Evolutionary conservation across 1,140 invertebrate species (phyloP).

Genomic region (Macrotrachela quadricornifera): DNA sequence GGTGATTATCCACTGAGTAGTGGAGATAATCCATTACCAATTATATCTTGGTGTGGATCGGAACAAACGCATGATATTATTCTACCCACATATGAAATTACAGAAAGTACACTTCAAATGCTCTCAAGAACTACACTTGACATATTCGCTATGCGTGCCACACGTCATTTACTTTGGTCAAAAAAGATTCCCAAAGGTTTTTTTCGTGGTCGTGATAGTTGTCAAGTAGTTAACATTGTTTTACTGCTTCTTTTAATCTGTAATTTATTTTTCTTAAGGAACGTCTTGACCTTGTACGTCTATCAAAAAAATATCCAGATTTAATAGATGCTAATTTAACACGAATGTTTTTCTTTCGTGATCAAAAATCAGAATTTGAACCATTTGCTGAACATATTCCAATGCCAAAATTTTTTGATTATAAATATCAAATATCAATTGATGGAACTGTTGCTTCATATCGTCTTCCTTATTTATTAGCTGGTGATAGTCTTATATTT

Average conservation of each 20-base stretch:
- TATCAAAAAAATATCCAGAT: slow-evolving; percentile 49
- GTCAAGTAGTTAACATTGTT: too few species aligned
- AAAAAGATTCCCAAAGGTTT: slow-evolving; percentile 53
- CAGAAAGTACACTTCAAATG: slow-evolving; percentile 65
- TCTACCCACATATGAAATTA: slow-evolving; percentile 81
- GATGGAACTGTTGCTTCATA: slow-evolving; percentile 91
- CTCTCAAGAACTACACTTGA: slow-evolving; percentile 70
- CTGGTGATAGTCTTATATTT: slow-evolving; percentile 59
- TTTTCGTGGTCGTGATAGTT: slow-evolving; percentile 74
- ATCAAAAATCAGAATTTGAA: slow-evolving; percentile 54
- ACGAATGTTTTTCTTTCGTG: slow-evolving; percentile 82
- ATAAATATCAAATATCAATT: slow-evolving; percentile 79
- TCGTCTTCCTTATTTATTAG: slow-evolving; percentile 67
- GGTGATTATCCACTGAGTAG: slow-evolving; percentile 71
- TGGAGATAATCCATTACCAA: slow-evolving; percentile 39
- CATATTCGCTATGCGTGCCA: slow-evolving; percentile 65
- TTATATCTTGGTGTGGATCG: slow-evolving; percentile 90
- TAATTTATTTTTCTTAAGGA: slow-evolving; percentile 8
- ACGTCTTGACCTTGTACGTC: slow-evolving; percentile 55
- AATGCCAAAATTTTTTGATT: slow-evolving; percentile 37
- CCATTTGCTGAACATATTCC: slow-evolving; percentile 38
- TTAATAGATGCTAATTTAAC: slow-evolving; percentile 74
- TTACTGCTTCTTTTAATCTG: too few species aligned
- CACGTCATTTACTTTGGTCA: slow-evolving; percentile 47
- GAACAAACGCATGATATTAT: slow-evolving; percentile 60